Evolutionary conservation across 2,888 invertebrate species (phyloP).

Genomic region (Labia minor): DNA sequence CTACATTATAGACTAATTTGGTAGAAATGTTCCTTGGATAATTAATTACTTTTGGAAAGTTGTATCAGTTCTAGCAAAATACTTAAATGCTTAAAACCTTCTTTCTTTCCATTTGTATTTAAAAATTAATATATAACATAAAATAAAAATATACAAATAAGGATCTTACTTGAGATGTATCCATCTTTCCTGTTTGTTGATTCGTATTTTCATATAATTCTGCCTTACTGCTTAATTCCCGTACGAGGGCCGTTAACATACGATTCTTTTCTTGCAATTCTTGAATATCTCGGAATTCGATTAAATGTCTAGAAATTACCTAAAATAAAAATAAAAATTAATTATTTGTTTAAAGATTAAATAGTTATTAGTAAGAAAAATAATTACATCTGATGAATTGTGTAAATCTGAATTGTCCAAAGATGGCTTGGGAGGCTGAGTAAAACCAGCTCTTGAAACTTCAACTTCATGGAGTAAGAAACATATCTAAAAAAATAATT

Average conservation of each 20-base stretch:
- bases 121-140: background rate
- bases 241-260: conserved; percentile 66
- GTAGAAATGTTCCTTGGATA: too few relatives aligned
- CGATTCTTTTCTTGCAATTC: conserved; percentile 85
- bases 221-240: conserved; percentile 66
- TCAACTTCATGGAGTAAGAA: conserved; percentile 75
- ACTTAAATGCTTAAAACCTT: too few relatives aligned
- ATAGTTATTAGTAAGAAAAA: background rate
- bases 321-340: conserved; percentile 29
- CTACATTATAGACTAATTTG: too few relatives aligned
- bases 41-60: too few relatives aligned
- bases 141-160: background rate
- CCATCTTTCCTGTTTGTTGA: conserved; percentile 44
- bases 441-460: conserved; percentile 57
- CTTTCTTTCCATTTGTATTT: too few relatives aligned
- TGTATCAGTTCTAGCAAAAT: too few relatives aligned
- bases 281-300: conserved; percentile 78
- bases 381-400: conserved; percentile 13
- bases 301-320: conserved; percentile 70
- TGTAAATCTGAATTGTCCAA: background rate
- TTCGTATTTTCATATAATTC: background rate
- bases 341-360: background rate
- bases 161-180: conserved; percentile 42
- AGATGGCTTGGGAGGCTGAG: background rate
- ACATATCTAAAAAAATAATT: conserved; percentile 39